A percentile compares a stretch with the other conserved stretches of the same genome.
Conservation (phyloP, 2,113 vertebrate species). For the Xyliphius kryptos region DNA sequence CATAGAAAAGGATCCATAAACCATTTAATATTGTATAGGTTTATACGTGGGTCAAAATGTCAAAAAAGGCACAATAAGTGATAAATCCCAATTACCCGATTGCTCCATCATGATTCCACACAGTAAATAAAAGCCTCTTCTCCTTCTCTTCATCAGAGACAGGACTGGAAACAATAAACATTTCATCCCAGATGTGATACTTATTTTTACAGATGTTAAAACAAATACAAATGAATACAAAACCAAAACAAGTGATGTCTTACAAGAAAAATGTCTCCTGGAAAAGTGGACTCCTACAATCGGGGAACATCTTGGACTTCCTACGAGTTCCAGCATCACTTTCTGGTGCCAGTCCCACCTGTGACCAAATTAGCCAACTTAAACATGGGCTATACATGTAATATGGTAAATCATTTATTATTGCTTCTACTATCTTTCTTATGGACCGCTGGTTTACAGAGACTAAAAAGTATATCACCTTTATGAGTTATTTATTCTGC, state of each 20-base stretch:
- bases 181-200: not conserved
- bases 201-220: too few relatives aligned
- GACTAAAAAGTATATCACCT: too few relatives aligned
- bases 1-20: too few relatives aligned
- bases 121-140: constrained; percentile 78
- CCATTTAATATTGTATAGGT: too few relatives aligned
- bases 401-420: too few relatives aligned
- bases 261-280: constrained; percentile 61
- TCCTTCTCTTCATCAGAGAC: constrained; percentile 64
- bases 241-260: constrained; percentile 16
- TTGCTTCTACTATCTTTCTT: too few relatives aligned
- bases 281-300: constrained; percentile 58
- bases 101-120: constrained; percentile 70
- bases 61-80: too few relatives aligned
- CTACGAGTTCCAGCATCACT: constrained; percentile 44
- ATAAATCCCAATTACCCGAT: constrained; percentile 62
- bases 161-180: constrained; percentile 54
- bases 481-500: too few relatives aligned
- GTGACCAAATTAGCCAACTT: constrained; percentile 16
- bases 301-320: constrained; percentile 56
- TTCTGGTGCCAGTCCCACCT: constrained; percentile 60
- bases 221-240: too few relatives aligned
- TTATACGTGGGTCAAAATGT: too few relatives aligned
- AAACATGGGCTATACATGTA: too few relatives aligned
- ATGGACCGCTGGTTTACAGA: too few relatives aligned